Percentiles rank a stretch among this genome's conserved stretches.
Conservation (phyloP, 30 jellyfish, hydroid and myxozoan species). For the Turritopsis rubra region DNA sequence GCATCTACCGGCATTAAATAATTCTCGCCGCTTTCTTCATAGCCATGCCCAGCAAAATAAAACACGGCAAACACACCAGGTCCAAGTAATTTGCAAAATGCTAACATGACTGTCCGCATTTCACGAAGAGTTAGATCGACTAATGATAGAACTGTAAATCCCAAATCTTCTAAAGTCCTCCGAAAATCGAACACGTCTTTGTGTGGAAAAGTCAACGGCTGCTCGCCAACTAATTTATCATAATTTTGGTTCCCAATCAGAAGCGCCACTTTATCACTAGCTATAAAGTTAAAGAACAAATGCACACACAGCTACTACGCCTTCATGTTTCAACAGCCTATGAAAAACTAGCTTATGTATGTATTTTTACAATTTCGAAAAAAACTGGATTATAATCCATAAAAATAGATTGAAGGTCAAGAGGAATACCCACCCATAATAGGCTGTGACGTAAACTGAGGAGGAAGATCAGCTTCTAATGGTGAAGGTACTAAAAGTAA, state of each 20-base stretch:
- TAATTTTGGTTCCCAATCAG: constrained; percentile 75
- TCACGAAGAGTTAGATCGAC: constrained; percentile 60
- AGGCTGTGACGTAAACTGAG: neutral
- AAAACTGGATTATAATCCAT: neutral
- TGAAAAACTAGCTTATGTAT: too few species aligned
- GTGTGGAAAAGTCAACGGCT: constrained; percentile 33
- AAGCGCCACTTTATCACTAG: constrained; percentile 78
- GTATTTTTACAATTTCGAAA: too few species aligned
- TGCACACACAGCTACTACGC: neutral
- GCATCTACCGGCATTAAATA: constrained; percentile 84
- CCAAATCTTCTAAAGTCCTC: constrained; percentile 44
- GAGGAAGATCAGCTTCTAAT: constrained; percentile 1
- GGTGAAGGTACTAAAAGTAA: constrained; percentile 3
- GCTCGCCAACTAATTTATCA: constrained; percentile 11
- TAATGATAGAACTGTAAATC: constrained; percentile 62
- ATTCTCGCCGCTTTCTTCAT: constrained; percentile 79
- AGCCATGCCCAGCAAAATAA: constrained; percentile 96
- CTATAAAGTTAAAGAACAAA: constrained; percentile 27
- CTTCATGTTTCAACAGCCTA: too few species aligned
- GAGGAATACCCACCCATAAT: neutral
- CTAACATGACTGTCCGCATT: constrained; percentile 79
- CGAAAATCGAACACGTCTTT: constrained; percentile 64
- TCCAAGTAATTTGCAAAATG: constrained; percentile 72
- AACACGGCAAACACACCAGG: constrained; percentile 86
- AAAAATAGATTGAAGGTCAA: neutral